Evolutionary conservation across 2,113 vertebrate genomes (phyloP), one percentile per base, ranked within the genome.

Genomic region (Anguilla rostrata): DNA sequence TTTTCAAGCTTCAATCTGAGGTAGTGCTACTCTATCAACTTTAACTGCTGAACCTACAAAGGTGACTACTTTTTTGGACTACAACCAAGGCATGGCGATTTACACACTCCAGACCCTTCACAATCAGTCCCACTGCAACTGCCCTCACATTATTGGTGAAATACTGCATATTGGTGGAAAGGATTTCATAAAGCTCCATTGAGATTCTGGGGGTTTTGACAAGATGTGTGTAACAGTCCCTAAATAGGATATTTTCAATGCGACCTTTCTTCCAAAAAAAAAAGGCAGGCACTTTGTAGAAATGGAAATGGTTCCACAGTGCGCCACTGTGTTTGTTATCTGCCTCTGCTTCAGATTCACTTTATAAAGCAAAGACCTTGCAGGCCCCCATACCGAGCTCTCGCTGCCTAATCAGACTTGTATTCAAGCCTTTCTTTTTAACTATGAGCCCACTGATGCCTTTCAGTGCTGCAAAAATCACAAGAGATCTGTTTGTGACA

Each of bases 371-470:
- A 87, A 86, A 89, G 82, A 43, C 39, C 39, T 79, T 16, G n/a
- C 57, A 39, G 22, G 84, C 84, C 87, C 81, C 80, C 84, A 87
- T 78, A 26, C 82, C 82, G 63, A 87, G 87, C 85, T 87, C 84
- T 88, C 87, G 90, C 83, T 79, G 53, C 78, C 90, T 90, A 90
- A 92, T 94, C 93, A 91, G 86, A 87, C 82, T 41, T 86, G 79
- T 79, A 92, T 91, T 91, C 90, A 91, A 63, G 83, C 49, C 85
- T 49, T 39, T 84, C 88, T 92, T 88, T 84, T 87, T 85, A 78
- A 90, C 91, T 49, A 88, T 84, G 91, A 92, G 91, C 90, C n/a
- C 92, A 87, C 86, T 87, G 85, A 56, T 41, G 43, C 80, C 84
- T 60, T 85, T 88, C 88, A 83, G 85, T 53, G 78, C 89, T 80